These are phyloP conservation scores for Macaca mulatta DNA, from an alignment of 2,113 vertebrate genomes.

Conservation along the genomic window DNA sequence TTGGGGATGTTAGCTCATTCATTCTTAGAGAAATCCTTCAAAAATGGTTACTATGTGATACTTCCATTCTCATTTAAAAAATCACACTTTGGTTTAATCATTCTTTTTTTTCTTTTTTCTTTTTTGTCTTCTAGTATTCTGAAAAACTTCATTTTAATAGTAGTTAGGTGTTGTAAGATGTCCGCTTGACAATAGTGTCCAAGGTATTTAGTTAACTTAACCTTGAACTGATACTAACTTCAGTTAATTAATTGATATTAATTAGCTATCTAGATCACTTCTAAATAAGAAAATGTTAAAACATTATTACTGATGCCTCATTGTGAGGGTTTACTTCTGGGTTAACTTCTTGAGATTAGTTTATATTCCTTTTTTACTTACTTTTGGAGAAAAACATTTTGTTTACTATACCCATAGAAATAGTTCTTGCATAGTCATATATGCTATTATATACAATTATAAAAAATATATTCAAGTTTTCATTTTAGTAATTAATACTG, in stretches of 20 bases:
- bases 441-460: background rate
- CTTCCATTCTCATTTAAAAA: background rate
- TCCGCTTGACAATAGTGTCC: background rate
- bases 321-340: background rate
- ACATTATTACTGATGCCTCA: background rate
- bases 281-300: background rate
- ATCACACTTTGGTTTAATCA: background rate
- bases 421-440: background rate
- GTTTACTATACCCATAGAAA: background rate
- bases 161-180: background rate
- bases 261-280: background rate
- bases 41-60: background rate
- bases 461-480: background rate
- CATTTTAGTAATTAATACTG: background rate
- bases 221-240: background rate
- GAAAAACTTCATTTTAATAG: background rate
- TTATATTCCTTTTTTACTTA: background rate
- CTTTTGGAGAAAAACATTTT: background rate
- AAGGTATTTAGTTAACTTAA: background rate
- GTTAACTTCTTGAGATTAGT: background rate
- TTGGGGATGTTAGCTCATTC: background rate
- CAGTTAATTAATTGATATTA: background rate
- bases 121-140: background rate
- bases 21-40: background rate
- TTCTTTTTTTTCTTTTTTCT: background rate